These are phyloP conservation scores for Ips nitidus DNA, from an alignment of 1,140 invertebrate genomes.

Conservation along the genomic window DNA sequence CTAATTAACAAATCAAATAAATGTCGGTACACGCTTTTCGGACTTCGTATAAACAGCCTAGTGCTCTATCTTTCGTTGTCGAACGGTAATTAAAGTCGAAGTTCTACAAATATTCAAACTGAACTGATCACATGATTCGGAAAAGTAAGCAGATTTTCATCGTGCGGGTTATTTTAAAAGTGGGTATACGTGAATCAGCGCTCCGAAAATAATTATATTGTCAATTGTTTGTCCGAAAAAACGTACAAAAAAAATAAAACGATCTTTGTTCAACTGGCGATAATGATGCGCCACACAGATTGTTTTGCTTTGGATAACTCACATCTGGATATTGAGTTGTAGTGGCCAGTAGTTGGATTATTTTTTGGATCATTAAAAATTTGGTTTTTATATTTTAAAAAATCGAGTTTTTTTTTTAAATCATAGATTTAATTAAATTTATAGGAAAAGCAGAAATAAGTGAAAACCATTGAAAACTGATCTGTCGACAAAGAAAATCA, in stretches of 20 bases:
- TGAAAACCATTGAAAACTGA: too few relatives aligned
- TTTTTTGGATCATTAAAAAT: too few relatives aligned
- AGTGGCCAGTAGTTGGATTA: too few relatives aligned
- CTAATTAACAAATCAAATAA: conserved; percentile 22
- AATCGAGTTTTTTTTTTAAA: too few relatives aligned
- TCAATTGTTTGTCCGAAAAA: conserved; percentile 8
- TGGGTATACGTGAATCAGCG: conserved; percentile 26
- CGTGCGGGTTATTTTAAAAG: conserved; percentile 34
- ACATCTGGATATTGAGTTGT: too few relatives aligned
- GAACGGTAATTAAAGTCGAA: conserved; percentile 29
- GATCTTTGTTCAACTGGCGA: neutral
- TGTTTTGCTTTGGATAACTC: too few relatives aligned
- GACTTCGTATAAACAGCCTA: conserved; percentile 13
- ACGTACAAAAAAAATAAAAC: conserved; percentile 14
- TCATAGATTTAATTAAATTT: too few relatives aligned
- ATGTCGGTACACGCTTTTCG: conserved; percentile 16
- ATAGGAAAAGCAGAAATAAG: too few relatives aligned
- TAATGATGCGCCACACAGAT: too few relatives aligned
- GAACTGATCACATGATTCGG: conserved; percentile 26
- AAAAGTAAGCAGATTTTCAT: conserved; percentile 34
- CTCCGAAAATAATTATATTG: conserved; percentile 27
- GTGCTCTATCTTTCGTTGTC: conserved; percentile 35
- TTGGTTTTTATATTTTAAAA: too few relatives aligned
- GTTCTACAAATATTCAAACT: conserved; percentile 20
- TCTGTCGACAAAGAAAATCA: too few relatives aligned